Conservation (phyloP, 1,140 invertebrate genomes). For the Drusus annulatus region DNA sequence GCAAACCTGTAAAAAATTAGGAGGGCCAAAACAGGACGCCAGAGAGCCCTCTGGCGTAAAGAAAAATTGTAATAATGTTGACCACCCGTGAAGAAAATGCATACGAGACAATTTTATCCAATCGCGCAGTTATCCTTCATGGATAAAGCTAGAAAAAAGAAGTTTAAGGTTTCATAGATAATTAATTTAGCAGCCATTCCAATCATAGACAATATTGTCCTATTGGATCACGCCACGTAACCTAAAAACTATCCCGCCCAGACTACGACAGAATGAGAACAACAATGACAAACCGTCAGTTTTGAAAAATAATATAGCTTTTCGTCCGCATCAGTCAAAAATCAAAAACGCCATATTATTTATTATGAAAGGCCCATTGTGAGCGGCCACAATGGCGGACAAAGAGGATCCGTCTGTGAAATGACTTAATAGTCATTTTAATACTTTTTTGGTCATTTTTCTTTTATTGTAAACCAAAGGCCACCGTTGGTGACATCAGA, state of each 20-base stretch:
- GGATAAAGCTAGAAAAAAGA: too few relatives aligned
- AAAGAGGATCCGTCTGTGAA: slow-evolving; percentile 23
- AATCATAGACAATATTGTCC: not conserved
- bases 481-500: slow-evolving; percentile 37
- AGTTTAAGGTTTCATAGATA: too few relatives aligned
- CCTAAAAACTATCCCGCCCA: not conserved
- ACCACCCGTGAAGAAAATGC: too few relatives aligned
- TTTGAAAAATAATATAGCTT: slow-evolving; percentile 3
- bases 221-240: not conserved
- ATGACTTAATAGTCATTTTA: slow-evolving; percentile 27
- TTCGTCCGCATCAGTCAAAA: not conserved
- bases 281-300: slow-evolving; percentile 3
- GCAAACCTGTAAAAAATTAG: too few relatives aligned
- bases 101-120: too few relatives aligned
- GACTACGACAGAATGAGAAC: slow-evolving; percentile 13
- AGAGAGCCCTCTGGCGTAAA: too few relatives aligned
- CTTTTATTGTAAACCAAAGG: slow-evolving; percentile 14
- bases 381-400: slow-evolving; percentile 6
- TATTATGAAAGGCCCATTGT: slow-evolving; percentile 17
- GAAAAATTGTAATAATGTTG: too few relatives aligned
- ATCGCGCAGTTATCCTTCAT: too few relatives aligned
- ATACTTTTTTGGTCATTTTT: slow-evolving; percentile 29
- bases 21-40: too few relatives aligned
- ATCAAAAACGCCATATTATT: slow-evolving; percentile 14
- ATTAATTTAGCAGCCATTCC: too few relatives aligned